Evolutionary conservation across 2,113 vertebrate species (phyloP), one percentile per base, ranked within the genome.

Genomic region (Sterna hirundo): DNA sequence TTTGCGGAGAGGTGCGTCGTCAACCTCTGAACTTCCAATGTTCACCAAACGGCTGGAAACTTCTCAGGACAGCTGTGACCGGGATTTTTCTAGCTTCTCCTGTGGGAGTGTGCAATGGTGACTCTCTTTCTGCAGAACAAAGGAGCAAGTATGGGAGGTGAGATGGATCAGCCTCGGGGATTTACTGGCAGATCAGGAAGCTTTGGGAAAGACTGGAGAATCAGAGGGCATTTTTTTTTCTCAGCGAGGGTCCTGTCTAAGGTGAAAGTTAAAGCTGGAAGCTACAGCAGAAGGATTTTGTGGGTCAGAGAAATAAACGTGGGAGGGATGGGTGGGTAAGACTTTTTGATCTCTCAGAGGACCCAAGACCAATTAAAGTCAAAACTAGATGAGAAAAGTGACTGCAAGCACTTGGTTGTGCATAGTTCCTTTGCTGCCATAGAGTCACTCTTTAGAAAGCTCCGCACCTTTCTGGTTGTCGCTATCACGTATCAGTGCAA

Each of bases 131-230:
- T 7, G n/a, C 79, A 96, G 92, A 97, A 94, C 93, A 95, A 96
- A 96, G 90, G 60, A 96, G 27, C 51, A 44, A 9, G 32, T 83
- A 5, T 55, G 10, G n/a, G 84, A 96, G 95, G 90, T 95, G 94
- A 96, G 85, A 83, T 74, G 68, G 58, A 69, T 90, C 57, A 80
- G 75, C 25, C 27, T 22, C 1, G 8, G 70, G 46, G 62, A 69
- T 91, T 96, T 96, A 69, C 58, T 71, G 75, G 17, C 75, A 92
- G 66, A 83, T 88, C 34, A 61, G 70, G 62, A 84, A 93, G 74
- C 49, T 80, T 85, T 40, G 20, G 66, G 74, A 76, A 71, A 44
- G 47, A 76, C 52, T 83, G 65, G 65, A 76, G 57, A 76, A 60
- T 76, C 2, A 2, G 58, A 91, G 30, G 10, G 44, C 23, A 3